Conservation (phyloP, 2,113 vertebrate genomes). For the Aegithalos caudatus region DNA sequence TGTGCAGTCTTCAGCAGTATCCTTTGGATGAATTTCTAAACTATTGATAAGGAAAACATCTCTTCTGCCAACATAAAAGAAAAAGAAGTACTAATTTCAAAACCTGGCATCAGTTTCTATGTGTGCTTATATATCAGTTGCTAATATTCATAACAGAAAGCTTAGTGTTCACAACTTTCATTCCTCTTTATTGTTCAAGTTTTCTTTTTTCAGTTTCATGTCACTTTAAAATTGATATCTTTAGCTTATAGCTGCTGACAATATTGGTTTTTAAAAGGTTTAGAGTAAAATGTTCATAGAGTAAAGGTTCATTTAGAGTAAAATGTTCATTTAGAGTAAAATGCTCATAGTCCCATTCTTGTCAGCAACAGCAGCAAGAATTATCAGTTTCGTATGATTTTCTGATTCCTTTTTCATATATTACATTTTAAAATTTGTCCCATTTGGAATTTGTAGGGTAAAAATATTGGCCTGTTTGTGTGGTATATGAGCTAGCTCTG, state of each 20-base stretch:
- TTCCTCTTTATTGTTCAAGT: neutral
- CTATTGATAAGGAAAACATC: neutral
- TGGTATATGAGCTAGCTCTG: constrained; percentile 2
- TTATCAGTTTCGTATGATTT: neutral
- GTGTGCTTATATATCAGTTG: neutral
- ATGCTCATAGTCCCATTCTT: neutral
- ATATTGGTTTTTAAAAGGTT: constrained; percentile 2
- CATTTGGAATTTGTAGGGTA: constrained; percentile 20
- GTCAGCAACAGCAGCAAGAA: neutral
- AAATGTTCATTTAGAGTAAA: neutral
- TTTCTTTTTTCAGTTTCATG: neutral
- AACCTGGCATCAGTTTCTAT: neutral
- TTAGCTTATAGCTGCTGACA: neutral
- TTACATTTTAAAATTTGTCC: constrained; percentile 46
- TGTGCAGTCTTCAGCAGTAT: neutral
- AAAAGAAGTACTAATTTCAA: neutral
- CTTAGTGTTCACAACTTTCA: neutral
- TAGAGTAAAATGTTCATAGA: neutral
- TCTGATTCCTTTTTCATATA: neutral
- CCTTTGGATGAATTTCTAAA: neutral
- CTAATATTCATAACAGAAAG: neutral
- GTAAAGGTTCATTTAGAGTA: neutral
- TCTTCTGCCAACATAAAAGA: neutral
- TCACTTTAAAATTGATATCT: neutral
- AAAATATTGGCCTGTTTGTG: constrained; percentile 22